A percentile compares a stretch with the other conserved stretches of the same genome.
Conservation (phyloP, 2,888 invertebrate genomes). For the Drosophila kambysellisi region DNA sequence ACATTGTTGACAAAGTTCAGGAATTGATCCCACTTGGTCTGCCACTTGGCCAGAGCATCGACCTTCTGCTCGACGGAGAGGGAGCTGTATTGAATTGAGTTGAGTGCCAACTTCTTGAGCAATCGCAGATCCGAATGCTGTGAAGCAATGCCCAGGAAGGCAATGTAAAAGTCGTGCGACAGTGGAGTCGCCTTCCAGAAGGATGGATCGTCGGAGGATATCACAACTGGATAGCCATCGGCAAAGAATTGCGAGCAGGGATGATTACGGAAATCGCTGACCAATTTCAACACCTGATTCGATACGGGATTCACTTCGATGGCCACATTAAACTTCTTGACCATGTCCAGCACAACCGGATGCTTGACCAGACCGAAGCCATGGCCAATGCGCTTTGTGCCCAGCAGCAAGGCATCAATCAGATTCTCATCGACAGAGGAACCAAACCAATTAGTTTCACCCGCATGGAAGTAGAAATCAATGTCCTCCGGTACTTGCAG, state of each 20-base stretch:
- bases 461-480: conserved; percentile 92
- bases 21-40: conserved; percentile 87
- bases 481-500: conserved; percentile 85
- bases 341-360: conserved; percentile 88
- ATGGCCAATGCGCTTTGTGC: conserved; percentile 91
- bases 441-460: conserved; percentile 92
- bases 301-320: conserved; percentile 93
- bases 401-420: conserved; percentile 91
- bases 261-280: conserved; percentile 91
- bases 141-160: conserved; percentile 91
- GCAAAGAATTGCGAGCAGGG: conserved; percentile 89
- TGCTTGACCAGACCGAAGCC: conserved; percentile 91
- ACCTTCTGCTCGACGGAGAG: conserved; percentile 86
- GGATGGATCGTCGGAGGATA: conserved; percentile 93
- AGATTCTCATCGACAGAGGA: conserved; percentile 89
- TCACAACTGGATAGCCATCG: conserved; percentile 89
- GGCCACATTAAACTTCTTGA: conserved; percentile 88
- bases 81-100: conserved; percentile 90
- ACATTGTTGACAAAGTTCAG: conserved; percentile 82
- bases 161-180: conserved; percentile 92
- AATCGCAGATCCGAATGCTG: conserved; percentile 88
- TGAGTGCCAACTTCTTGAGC: conserved; percentile 90
- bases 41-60: conserved; percentile 86
- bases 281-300: conserved; percentile 90
- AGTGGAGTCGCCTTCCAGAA: conserved; percentile 91